Evolutionary conservation across 1,140 invertebrate species (phyloP), one percentile per base, ranked within the genome.

Genomic region (Ceratina calcarata): DNA sequence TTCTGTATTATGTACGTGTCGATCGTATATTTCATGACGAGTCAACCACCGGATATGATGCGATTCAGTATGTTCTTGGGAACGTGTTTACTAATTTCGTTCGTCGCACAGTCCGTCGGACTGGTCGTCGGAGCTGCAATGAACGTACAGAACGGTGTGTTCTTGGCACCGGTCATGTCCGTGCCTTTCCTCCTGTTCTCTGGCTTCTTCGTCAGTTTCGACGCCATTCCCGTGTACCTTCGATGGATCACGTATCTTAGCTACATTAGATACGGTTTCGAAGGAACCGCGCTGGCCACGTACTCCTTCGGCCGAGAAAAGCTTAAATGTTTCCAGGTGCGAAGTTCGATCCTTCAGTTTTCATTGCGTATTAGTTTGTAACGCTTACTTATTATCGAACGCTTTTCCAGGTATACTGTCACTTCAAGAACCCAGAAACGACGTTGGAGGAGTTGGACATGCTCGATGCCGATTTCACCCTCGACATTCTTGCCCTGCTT

Each of bases 131-230:
- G 98, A 55, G 98, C 98, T 32, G 98, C 97, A 8, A 98, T 98
- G 95, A 97, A 97, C 85, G 97, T 98, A 16, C 94, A 98, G 95
- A 98, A 98, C 89, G 98, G 98, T 20, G 98, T 99, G 61, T 99
- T 99, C 93, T 93, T 99, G 62, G 98, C 98, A 13, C 98, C 98
- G 1, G 97, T 99, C 7, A 97, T 97, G 95, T 98, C 97, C 2
- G 98, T 98, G 78, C 98, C 97, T 24, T 98, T 99, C 92, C 94
- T 99, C 16, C 93, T 99, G 16, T 99, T 98, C 94, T 97, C 96
- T 68, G 98, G 98, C 15, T 99, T 99, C 95, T 99, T 99, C 92
- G 98, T 99, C 22, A 98, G 97, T 78, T 98, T 99, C 91, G 97
- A 98, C 88, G 98, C 98, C 0, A 99, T 99, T 84, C 98, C 98